Evolutionary conservation across 1,140 invertebrate species (phyloP), one percentile per base, ranked within the genome.

Genomic region (Drosophila albomicans): DNA sequence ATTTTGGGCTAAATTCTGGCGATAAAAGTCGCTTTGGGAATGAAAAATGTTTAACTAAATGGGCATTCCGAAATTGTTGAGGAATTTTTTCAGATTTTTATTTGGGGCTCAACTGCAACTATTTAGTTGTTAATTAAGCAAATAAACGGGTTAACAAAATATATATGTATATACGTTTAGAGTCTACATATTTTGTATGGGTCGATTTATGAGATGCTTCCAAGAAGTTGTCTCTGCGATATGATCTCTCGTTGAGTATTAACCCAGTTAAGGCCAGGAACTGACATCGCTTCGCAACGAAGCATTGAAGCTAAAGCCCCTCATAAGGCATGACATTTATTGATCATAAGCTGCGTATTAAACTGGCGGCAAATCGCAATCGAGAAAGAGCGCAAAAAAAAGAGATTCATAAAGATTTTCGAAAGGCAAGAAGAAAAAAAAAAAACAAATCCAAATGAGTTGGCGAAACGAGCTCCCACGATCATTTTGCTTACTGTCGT

Each of bases 51-150:
- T 32, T 59, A 20, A 52, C 49, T 79, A 79, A 79, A 79, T 79
- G 78, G 69, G 41, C 75, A 67, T 58, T 49, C 52, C 48, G 45
- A 43, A 25, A 54, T 57, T 46, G 43, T 25, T 7, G 43, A 30
- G 7, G 68, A n/a, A 30, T 45, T 41, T 49, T 20, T 20, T 20
- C 20, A 20, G 20, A 20, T 20, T 20, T 20, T 20, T 20, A 3
- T 20, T 3, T 8, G 46, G 7, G 28, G 5, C 13, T 16, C 35
- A 43, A 61, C 56, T 79, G 67, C 79, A 88, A 85, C 81, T 85
- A 89, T 85, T 89, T 89, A 89, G 81, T 90, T 79, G 78, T 89
- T 89, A 89, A 89, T 89, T 82, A 89, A 81, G 81, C 67, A 85
- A 85, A 81, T 85, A 77, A 89, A 85, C 76, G 13, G 15, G 56